These are phyloP conservation scores for Rhaphigaster nebulosa DNA, from an alignment of 2,888 invertebrate species.

Conservation along the genomic window DNA sequence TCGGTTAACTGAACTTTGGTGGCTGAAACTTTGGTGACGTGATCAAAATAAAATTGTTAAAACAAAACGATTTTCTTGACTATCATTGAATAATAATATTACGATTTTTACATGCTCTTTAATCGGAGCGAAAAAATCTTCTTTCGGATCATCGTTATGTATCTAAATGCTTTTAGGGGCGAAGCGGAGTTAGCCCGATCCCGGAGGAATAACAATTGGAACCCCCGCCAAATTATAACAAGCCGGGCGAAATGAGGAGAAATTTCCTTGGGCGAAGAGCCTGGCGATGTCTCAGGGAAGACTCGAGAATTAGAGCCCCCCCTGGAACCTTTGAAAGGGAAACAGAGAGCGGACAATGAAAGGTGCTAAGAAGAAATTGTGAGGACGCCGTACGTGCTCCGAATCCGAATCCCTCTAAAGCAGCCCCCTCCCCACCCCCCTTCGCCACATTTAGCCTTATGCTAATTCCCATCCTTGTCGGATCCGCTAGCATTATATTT, in stretches of 20 bases:
- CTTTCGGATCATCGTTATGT: neutral
- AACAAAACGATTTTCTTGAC: no score
- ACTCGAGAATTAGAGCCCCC: neutral
- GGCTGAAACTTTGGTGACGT: no score
- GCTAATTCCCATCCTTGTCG: constrained; percentile 24
- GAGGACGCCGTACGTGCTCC: neutral
- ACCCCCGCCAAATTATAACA: neutral
- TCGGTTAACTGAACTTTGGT: no score
- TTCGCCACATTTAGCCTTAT: constrained; percentile 28
- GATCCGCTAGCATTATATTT: constrained; percentile 14
- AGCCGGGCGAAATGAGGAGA: neutral
- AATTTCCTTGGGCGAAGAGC: neutral
- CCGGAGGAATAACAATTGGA: neutral
- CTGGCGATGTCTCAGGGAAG: neutral
- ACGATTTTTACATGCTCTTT: no score
- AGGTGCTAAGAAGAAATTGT: constrained; percentile 41
- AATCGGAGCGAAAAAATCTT: neutral
- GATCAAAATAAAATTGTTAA: no score
- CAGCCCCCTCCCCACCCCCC: neutral
- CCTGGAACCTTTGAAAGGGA: neutral
- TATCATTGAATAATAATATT: no score
- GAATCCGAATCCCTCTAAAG: constrained; percentile 1
- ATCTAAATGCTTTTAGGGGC: neutral
- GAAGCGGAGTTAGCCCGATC: neutral
- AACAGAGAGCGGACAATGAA: neutral